Percentiles rank a stretch among this genome's conserved stretches.
Evolutionary conservation across 2,113 vertebrate species (phyloP).

Genomic region (Rallus limicola): DNA sequence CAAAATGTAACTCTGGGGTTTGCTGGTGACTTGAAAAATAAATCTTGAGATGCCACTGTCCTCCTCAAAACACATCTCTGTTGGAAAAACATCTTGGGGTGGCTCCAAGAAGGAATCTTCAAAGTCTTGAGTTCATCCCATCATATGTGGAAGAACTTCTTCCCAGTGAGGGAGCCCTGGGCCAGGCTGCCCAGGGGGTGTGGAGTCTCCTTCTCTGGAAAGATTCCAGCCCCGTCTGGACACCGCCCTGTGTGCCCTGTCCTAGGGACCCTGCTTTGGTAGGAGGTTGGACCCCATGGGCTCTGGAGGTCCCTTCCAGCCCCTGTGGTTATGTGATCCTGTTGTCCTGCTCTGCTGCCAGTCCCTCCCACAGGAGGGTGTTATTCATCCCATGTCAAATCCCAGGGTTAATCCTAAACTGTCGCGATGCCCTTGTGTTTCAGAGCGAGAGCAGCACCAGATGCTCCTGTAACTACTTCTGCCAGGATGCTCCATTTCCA

Average conservation of each 20-base stretch:
- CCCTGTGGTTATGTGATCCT: no score
- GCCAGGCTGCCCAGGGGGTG: no score
- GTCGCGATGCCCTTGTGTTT: accelerated
- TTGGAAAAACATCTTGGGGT: background rate
- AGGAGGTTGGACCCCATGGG: no score
- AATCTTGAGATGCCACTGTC: background rate
- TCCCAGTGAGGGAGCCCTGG: no score
- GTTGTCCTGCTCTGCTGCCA: background rate
- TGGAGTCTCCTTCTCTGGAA: no score
- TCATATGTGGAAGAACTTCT: no score
- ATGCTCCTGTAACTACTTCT: accelerated
- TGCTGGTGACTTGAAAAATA: background rate
- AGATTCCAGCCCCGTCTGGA: no score
- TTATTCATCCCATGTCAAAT: no score
- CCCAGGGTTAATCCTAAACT: background rate
- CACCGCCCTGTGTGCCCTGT: no score
- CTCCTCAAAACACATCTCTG: background rate
- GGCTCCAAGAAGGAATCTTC: background rate
- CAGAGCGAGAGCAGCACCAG: background rate
- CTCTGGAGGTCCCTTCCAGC: no score
- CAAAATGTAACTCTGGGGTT: background rate
- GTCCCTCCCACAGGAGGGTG: no score
- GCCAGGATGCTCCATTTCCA: background rate
- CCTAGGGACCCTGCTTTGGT: no score
- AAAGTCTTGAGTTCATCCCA: background rate